A percentile compares a stretch with the other conserved stretches of the same genome.
Conservation (phyloP, 2,888 invertebrate genomes). For the Asteroscopus sphinx region DNA sequence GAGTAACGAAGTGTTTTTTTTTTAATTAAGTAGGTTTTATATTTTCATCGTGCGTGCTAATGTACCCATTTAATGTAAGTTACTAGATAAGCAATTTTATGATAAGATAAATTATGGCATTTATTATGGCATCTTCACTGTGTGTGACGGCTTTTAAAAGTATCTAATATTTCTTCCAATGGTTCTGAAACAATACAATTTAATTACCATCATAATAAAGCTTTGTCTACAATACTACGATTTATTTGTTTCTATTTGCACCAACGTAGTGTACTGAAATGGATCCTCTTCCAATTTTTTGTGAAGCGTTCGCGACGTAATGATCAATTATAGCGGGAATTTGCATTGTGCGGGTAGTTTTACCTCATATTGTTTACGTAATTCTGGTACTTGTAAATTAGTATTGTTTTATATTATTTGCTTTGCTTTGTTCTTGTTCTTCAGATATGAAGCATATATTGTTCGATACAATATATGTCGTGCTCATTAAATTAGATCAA, state of each 20-base stretch:
- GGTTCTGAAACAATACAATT: not conserved
- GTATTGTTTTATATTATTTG: conserved; percentile 3
- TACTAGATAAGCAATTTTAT: too few species aligned
- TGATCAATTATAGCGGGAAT: conserved; percentile 71
- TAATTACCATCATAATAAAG: conserved; percentile 3
- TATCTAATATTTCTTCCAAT: not conserved
- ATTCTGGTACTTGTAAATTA: conserved; percentile 6
- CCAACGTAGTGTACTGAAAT: conserved; percentile 44
- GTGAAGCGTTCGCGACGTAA: conserved; percentile 61
- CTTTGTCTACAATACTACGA: conserved; percentile 8
- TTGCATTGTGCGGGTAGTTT: conserved; percentile 58
- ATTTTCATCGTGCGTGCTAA: too few species aligned
- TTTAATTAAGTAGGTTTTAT: too few species aligned
- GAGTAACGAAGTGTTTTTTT: too few species aligned
- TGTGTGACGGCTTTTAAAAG: too few species aligned
- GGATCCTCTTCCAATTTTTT: conserved; percentile 63
- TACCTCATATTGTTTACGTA: conserved; percentile 42
- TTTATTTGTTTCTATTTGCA: conserved; percentile 32
- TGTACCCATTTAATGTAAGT: too few species aligned
- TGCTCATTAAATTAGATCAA: too few species aligned
- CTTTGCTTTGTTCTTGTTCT: not conserved
- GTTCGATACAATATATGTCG: too few species aligned
- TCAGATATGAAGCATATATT: not conserved
- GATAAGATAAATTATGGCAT: too few species aligned
- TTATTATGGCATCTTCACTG: too few species aligned